phyloP scores from a whole-genome alignment of 2,888 invertebrate species.

The Bembecia ichneumoniformis region DNA sequence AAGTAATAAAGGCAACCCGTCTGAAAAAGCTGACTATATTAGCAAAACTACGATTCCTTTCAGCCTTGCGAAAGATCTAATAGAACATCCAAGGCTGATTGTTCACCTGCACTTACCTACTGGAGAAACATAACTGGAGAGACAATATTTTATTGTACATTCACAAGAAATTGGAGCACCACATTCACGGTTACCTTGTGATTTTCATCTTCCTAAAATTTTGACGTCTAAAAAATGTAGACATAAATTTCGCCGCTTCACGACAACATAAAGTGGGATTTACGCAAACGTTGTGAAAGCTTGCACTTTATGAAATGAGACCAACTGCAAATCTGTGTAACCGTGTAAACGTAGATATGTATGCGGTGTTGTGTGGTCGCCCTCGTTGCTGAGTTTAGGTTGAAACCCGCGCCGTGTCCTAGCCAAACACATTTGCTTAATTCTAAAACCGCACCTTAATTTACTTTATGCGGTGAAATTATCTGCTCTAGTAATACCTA shows the following conservation, averaged over 20 bases:
- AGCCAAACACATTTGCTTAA: conserved; percentile 32
- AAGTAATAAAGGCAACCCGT: no score
- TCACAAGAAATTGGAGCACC: no score
- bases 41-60: no score
- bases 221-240: background rate
- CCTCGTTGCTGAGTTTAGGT: conserved; percentile 28
- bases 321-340: conserved; percentile 41
- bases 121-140: no score
- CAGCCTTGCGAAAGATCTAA: no score
- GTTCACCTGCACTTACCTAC: no score
- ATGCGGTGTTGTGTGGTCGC: conserved; percentile 21
- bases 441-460: conserved; percentile 1
- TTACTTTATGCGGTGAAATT: conserved; percentile 1
- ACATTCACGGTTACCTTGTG: no score
- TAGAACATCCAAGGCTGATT: no score
- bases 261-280: conserved; percentile 36
- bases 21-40: no score
- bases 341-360: conserved; percentile 44
- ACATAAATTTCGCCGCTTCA: conserved; percentile 12
- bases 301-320: conserved; percentile 61
- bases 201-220: background rate
- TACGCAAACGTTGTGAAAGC: conserved; percentile 45
- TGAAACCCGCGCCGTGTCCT: conserved; percentile 28
- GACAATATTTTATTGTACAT: no score
- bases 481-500: background rate